Evolutionary conservation across 2,888 invertebrate genomes (phyloP), one percentile per base, ranked within the genome.

Genomic region (Dioctria linearis): DNA sequence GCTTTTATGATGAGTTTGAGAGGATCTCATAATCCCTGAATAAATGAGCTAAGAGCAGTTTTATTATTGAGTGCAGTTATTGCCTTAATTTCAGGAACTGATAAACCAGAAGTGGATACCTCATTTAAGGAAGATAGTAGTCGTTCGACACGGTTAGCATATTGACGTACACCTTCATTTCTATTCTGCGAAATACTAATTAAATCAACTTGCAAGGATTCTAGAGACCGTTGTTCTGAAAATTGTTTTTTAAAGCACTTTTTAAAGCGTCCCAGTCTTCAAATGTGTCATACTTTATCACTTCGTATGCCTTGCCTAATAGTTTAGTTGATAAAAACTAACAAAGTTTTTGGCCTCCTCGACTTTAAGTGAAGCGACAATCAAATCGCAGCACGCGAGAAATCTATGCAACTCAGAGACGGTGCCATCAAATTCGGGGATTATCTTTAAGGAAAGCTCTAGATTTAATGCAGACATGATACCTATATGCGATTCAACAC

Each of bases 201-300:
- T 43, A 66, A 43, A 11, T 66, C 66, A 3, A 43, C 43, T 66
- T 66, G 66, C 11, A 66, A 11, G 11, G 66, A 66, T 40, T 42
- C 43, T 5, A 66, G 40, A n/a, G 66, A 66, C 6, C 66, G 5
- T 11, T 66, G 66, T 43, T 66, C 43, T 4, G 42, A 42, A 39
- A 66, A 66, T 43, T 42, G 54, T 11, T n/a, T n/a, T 66, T 66
- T 43, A 66, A 43, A n/a, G 42, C 66, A 13, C 6, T 11, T 42
- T 43, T 5, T 5, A 66, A 43, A 40, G 11, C 66, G 37, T 63
- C 39, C 66, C 66, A 66, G 8, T 5, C 42, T 4, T 42, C 42
- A n/a, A 9, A 66, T 3, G 8, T 43, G 11, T 42, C 11, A 43
- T 66, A 66, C 42, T 66, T 66, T n/a, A 66, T 43, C 0, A 66